Conservation (phyloP, 2,888 invertebrate species). For the Hedychridium roseum region DNA sequence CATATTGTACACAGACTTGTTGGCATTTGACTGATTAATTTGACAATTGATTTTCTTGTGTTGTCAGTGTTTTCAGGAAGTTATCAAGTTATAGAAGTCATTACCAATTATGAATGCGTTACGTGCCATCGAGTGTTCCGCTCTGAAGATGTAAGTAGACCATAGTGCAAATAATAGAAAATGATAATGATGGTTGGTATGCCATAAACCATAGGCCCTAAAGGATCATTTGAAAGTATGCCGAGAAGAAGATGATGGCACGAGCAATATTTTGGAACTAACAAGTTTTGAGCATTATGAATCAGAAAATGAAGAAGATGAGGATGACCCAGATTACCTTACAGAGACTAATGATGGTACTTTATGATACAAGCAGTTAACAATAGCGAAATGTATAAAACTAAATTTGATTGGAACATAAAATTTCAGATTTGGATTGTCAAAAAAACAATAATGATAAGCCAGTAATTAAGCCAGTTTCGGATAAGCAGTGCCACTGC, state of each 20-base stretch:
- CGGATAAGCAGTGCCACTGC: constrained; percentile 66
- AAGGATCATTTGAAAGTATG: constrained; percentile 58
- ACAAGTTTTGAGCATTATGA: constrained; percentile 47
- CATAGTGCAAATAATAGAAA: neutral
- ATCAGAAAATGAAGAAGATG: constrained; percentile 50
- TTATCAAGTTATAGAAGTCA: constrained; percentile 49
- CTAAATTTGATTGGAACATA: too few species aligned
- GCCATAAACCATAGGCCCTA: constrained; percentile 40
- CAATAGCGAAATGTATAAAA: too few species aligned
- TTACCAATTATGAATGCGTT: constrained; percentile 57
- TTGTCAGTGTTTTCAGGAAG: constrained; percentile 45
- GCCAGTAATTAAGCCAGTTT: constrained; percentile 52
- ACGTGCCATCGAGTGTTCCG: constrained; percentile 57
- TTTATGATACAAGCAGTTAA: neutral
- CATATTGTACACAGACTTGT: too few species aligned
- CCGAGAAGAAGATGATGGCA: constrained; percentile 57
- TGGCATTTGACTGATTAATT: neutral
- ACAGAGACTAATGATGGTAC: constrained; percentile 2
- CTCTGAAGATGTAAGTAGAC: constrained; percentile 47
- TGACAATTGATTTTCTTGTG: constrained; percentile 12
- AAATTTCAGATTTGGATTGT: constrained; percentile 28
- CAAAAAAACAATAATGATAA: constrained; percentile 41
- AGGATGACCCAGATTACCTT: constrained; percentile 37
- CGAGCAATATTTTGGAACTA: constrained; percentile 49
- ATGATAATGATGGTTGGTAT: neutral